A percentile compares a stretch with the other conserved stretches of the same genome.
Evolutionary conservation across 2,797 vertebrate species (phyloP).

Genomic region (Pseudotriccus pelzelni): DNA sequence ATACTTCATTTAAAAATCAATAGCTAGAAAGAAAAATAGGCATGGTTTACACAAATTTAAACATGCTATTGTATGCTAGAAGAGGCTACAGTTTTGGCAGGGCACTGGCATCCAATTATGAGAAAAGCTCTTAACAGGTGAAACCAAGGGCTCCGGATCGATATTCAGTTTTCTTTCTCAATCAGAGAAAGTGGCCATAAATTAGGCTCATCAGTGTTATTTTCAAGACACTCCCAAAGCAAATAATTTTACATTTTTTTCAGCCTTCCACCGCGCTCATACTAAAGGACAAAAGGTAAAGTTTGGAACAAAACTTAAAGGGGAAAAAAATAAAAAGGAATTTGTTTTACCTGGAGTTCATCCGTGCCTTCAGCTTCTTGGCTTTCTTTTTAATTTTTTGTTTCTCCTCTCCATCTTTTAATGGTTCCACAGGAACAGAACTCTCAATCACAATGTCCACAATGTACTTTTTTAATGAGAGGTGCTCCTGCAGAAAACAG

Average conservation of each 20-base stretch:
- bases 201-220: slow-evolving; percentile 93
- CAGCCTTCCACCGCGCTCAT: not conserved
- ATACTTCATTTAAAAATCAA: slow-evolving; percentile 99
- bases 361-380: slow-evolving; percentile 93
- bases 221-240: slow-evolving; percentile 84
- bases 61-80: slow-evolving; percentile 84
- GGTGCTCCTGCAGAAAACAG: slow-evolving; percentile 86
- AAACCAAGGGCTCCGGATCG: slow-evolving; percentile 86
- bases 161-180: slow-evolving; percentile 91
- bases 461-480: slow-evolving; percentile 97
- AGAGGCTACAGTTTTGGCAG: slow-evolving; percentile 87
- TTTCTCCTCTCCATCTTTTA: slow-evolving; percentile 90
- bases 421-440: slow-evolving; percentile 81
- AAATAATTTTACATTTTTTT: slow-evolving; percentile 82
- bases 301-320: not conserved
- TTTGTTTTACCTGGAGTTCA: slow-evolving; percentile 90
- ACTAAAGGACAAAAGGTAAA: slow-evolving; percentile 35
- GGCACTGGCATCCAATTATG: slow-evolving; percentile 89
- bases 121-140: slow-evolving; percentile 97
- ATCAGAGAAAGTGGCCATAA: slow-evolving; percentile 99
- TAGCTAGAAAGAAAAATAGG: slow-evolving; percentile 90
- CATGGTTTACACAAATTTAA: slow-evolving; percentile 92
- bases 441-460: slow-evolving; percentile 91
- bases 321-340: not conserved
- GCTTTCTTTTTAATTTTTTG: slow-evolving; percentile 94